Conservation (phyloP, 2,888 invertebrate genomes). For the Diadromus collaris region DNA sequence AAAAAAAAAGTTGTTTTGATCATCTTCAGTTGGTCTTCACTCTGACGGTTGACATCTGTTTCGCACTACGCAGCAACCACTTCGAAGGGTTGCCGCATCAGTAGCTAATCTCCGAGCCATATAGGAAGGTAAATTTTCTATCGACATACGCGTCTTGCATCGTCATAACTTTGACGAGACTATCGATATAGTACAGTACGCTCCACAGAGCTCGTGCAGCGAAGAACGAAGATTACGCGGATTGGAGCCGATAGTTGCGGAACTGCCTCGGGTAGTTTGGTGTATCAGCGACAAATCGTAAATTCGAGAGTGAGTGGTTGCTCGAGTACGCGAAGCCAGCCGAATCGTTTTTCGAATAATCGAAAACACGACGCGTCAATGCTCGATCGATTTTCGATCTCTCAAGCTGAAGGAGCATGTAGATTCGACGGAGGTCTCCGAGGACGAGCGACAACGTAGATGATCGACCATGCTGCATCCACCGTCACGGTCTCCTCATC, state of each 20-base stretch:
- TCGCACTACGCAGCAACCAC: not conserved
- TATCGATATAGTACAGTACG: not conserved
- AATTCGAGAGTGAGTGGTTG: not conserved
- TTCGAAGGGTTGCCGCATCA: not conserved
- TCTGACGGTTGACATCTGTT: not conserved
- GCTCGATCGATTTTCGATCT: slow-evolving; percentile 41
- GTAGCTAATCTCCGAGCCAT: not conserved
- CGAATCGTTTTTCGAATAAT: slow-evolving; percentile 24
- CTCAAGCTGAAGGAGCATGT: slow-evolving; percentile 17
- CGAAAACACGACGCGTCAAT: slow-evolving; percentile 6
- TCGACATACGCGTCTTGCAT: not conserved
- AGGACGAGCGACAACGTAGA: slow-evolving; percentile 18
- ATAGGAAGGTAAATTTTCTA: not conserved
- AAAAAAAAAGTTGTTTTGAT: not conserved
- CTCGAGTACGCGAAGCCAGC: not conserved
- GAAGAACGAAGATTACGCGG: slow-evolving; percentile 12
- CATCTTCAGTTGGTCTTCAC: too few species aligned
- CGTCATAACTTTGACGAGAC: not conserved
- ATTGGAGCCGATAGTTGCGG: slow-evolving; percentile 25
- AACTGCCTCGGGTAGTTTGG: slow-evolving; percentile 21
- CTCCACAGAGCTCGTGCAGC: not conserved
- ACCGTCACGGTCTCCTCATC: slow-evolving; percentile 20
- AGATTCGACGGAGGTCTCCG: not conserved
- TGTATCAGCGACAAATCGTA: not conserved
- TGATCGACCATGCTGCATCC: slow-evolving; percentile 25